phyloP scores from a whole-genome alignment of 2,113 vertebrate species.

The Nesogale talazaci region DNA sequence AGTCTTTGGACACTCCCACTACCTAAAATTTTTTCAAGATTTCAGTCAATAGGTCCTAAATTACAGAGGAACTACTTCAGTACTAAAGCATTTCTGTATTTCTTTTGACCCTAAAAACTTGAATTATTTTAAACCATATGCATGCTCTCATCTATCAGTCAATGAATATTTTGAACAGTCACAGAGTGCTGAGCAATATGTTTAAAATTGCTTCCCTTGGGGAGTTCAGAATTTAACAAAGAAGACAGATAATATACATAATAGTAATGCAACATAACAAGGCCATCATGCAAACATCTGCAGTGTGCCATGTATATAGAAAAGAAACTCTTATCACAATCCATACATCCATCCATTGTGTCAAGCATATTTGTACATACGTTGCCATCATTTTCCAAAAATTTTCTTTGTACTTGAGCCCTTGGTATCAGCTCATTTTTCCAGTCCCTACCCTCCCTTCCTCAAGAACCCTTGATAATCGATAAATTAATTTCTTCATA shows the following conservation, averaged over 20 bases:
- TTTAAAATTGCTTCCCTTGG: conserved; percentile 27
- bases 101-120: conserved; percentile 41
- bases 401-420: too few relatives aligned
- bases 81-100: not conserved
- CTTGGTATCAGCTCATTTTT: too few relatives aligned
- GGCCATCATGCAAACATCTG: conserved; percentile 20
- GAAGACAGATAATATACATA: conserved; percentile 30
- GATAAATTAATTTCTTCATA: too few relatives aligned
- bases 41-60: conserved; percentile 12
- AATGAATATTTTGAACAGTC: conserved; percentile 60
- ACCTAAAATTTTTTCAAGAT: not conserved
- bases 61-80: not conserved
- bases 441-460: too few relatives aligned
- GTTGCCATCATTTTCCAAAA: too few relatives aligned
- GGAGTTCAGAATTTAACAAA: conserved; percentile 6
- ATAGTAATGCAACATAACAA: conserved; percentile 24
- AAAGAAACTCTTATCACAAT: too few relatives aligned
- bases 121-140: conserved; percentile 55
- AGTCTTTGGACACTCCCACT: not conserved
- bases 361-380: too few relatives aligned
- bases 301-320: not conserved
- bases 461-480: too few relatives aligned
- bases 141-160: conserved; percentile 20
- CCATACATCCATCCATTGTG: too few relatives aligned
- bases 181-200: conserved; percentile 24